Percentiles rank a stretch among this genome's conserved stretches.
Conservation (phyloP, 1,140 invertebrate genomes). For the Tetragnatha versicolor region DNA sequence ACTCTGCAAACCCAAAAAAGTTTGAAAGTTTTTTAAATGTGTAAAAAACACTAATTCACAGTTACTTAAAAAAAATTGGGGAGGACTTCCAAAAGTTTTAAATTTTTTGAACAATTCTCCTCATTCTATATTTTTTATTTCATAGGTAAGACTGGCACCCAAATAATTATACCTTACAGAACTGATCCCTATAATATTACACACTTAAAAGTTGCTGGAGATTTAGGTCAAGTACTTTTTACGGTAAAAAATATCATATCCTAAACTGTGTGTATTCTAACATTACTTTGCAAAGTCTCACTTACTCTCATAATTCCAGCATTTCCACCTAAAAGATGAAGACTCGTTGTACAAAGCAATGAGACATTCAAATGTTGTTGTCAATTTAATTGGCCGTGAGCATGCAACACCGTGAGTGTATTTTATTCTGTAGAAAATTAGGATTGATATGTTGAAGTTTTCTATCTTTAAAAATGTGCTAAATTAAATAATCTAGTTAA, state of each 20-base stretch:
- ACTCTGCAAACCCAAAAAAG: no score
- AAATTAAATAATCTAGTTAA: no score
- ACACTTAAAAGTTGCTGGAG: constrained; percentile 83
- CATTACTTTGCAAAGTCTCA: neutral
- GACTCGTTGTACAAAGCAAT: constrained; percentile 85
- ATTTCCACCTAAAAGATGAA: constrained; percentile 85
- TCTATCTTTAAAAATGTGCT: no score
- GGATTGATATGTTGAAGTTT: no score
- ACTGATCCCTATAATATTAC: constrained; percentile 81
- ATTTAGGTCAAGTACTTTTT: constrained; percentile 94
- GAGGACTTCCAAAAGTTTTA: no score
- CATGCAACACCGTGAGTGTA: constrained; percentile 80
- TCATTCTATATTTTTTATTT: no score
- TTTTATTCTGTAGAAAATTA: constrained; percentile 27
- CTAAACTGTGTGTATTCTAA: neutral
- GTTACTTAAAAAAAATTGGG: no score
- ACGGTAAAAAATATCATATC: constrained; percentile 60
- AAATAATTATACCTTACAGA: constrained; percentile 92
- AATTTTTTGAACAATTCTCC: no score
- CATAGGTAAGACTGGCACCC: constrained; percentile 68
- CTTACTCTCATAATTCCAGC: constrained; percentile 64
- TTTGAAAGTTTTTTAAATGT: no score
- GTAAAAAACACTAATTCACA: no score
- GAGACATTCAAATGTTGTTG: constrained; percentile 95
- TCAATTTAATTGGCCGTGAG: constrained; percentile 92